Base-by-base conservation (phyloP, 2,797 vertebrate species). In the Telmatherina bonti region DNA sequence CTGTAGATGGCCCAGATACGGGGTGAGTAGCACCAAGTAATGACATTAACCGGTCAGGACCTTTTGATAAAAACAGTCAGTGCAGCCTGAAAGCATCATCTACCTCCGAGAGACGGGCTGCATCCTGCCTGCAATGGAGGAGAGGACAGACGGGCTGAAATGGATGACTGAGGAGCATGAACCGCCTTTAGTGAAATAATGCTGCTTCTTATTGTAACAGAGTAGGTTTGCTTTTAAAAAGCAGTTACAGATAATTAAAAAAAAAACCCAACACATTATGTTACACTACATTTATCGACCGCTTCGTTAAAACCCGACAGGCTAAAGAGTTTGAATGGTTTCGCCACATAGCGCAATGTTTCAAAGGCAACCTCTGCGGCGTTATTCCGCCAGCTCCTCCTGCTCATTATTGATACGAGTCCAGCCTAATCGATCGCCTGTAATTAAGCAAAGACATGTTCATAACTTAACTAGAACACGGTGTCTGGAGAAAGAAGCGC, bases 61-160 rank as follows among this genome's bases (percentile, higher is more conserved):
- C 26, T 13, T 53, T 26, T 3, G 7, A 33, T 49, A n/a, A 47
- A 52, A 9, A 0, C 29, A 8, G 0, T 5, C 7, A 33, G 43
- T 12, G 13, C 29, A 74, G 18, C 2, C 43, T 0, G 20, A 16
- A 3, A 31, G 60, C 78, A 58, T 55, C 29, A 29, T 70, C 62
- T n/a, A 52, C 57, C 63, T 61, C 72, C 69, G 20, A 49, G 76
- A 73, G 57, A 69, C 60, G 9, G 62, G 54, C 84, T 74, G 79
- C 76, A 79, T 72, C 79, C 62, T 67, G 79, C 65, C 84, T 55
- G 87, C 87, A 85, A 87, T 89, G 90, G 90, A 81, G 89, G 86
- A 85, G 69, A 70, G 70, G 84, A 84, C 72, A 18, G 62, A 57
- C 85, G 53, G 73, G 70, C 64, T 62, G 75, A 45, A 56, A 49